These are phyloP conservation scores for Cactoblastis cactorum DNA, from an alignment of 2,888 invertebrate species.

Conservation along the genomic window DNA sequence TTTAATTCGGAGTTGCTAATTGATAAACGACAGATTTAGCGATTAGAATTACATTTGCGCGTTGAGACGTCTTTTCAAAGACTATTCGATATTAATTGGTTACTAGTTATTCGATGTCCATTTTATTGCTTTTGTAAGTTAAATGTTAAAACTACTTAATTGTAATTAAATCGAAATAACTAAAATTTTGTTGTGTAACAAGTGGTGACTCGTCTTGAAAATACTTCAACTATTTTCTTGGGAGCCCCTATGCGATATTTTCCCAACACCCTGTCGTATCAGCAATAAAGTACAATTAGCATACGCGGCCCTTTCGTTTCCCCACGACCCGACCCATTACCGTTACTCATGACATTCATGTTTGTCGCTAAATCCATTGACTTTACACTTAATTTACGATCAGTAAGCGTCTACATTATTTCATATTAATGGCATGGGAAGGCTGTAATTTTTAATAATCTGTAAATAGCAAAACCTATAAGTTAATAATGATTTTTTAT, in stretches of 20 bases:
- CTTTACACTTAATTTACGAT: neutral
- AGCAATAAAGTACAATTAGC: neutral
- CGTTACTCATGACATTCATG: constrained; percentile 7
- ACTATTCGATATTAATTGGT: too few species aligned
- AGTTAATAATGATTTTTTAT: neutral
- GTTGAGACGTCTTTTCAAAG: too few species aligned
- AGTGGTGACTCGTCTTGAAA: too few species aligned
- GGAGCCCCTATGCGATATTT: neutral
- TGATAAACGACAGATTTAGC: neutral
- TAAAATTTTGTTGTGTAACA: too few species aligned
- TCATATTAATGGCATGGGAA: neutral
- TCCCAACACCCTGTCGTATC: neutral
- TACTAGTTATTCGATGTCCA: too few species aligned
- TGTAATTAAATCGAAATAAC: too few species aligned
- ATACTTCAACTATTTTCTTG: neutral
- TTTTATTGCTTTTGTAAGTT: too few species aligned
- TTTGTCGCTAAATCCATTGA: constrained; percentile 1
- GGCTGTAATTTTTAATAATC: constrained; percentile 2
- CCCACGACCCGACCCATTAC: constrained; percentile 13
- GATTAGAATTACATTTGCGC: too few species aligned
- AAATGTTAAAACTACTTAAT: too few species aligned
- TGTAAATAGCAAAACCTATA: neutral
- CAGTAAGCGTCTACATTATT: constrained; percentile 4
- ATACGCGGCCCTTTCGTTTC: constrained; percentile 4
- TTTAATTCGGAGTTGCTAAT: neutral